Percentiles rank a stretch among this genome's conserved stretches.
Evolutionary conservation across 2,888 invertebrate species (phyloP).

Genomic region (Callimorpha dominula): DNA sequence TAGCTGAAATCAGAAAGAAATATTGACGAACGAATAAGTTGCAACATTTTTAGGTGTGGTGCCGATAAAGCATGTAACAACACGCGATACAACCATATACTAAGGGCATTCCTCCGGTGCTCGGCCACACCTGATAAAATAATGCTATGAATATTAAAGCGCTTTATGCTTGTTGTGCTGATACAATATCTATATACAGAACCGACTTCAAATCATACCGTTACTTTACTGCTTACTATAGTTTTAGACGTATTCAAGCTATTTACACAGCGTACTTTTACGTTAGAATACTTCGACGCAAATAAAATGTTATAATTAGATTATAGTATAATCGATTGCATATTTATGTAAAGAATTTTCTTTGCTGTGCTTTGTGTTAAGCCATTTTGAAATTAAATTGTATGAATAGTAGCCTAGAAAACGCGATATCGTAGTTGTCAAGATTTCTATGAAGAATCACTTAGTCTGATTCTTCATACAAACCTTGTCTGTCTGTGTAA

Average conservation of each 20-base stretch:
- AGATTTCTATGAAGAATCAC: background rate
- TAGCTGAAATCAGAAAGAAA: slow-evolving; percentile 31
- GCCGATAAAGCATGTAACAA: slow-evolving; percentile 56
- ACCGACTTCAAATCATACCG: background rate
- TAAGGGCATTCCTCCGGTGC: slow-evolving; percentile 48
- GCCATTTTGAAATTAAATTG: background rate
- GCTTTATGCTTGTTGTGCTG: background rate
- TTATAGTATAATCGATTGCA: background rate
- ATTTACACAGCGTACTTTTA: background rate
- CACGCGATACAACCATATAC: slow-evolving; percentile 72
- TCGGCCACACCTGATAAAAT: slow-evolving; percentile 6
- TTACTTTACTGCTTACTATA: background rate
- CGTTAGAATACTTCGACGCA: background rate
- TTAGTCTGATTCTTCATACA: background rate
- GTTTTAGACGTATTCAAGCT: background rate
- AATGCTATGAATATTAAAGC: background rate
- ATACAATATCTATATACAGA: background rate
- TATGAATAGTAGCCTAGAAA: background rate
- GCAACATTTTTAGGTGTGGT: slow-evolving; percentile 68
- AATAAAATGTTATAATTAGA: background rate
- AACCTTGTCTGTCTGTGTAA: background rate
- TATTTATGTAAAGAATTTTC: background rate
- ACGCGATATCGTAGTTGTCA: background rate
- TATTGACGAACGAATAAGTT: slow-evolving; percentile 37
- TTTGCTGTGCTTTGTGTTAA: too few relatives aligned